Evolutionary conservation across 2,888 invertebrate genomes (phyloP).

Genomic region (Cantharis nigra): DNA sequence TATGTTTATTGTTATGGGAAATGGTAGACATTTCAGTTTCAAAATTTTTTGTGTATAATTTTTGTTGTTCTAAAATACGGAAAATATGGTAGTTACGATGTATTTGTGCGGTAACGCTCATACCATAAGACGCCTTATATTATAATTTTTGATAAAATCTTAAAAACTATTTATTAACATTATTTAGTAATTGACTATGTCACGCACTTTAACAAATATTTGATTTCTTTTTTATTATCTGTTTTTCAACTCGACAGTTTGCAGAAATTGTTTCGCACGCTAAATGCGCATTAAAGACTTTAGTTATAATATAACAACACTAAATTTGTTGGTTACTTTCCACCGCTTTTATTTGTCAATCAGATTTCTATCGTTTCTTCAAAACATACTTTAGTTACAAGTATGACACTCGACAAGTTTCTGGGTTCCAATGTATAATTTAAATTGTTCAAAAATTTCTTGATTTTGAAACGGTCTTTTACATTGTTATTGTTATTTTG

Average conservation of each 20-base stretch:
- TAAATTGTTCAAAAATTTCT: no score
- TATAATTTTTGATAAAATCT: background rate
- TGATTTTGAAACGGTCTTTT: no score
- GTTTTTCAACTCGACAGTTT: conserved; percentile 21
- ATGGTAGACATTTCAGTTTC: no score
- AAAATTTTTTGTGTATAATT: no score
- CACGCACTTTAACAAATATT: conserved; percentile 27
- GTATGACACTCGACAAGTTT: background rate
- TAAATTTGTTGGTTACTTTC: conserved; percentile 27
- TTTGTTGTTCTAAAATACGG: no score
- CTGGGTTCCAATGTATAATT: background rate
- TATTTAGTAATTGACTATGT: conserved; percentile 23
- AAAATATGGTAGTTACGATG: no score
- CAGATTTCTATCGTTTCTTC: conserved; percentile 20
- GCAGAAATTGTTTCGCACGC: conserved; percentile 21
- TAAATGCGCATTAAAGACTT: conserved; percentile 25
- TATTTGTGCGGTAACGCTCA: background rate
- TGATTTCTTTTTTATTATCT: background rate
- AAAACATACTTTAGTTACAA: background rate
- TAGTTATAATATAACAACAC: conserved; percentile 21
- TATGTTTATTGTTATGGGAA: no score
- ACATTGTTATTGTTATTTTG: no score
- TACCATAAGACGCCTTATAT: background rate
- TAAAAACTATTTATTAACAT: conserved; percentile 16
- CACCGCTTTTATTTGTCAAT: conserved; percentile 33